Percentiles rank a stretch among this genome's conserved stretches.
These are phyloP conservation scores for Gopherus flavomarginatus DNA, from an alignment of 2,113 vertebrate species.

Conservation along the genomic window DNA sequence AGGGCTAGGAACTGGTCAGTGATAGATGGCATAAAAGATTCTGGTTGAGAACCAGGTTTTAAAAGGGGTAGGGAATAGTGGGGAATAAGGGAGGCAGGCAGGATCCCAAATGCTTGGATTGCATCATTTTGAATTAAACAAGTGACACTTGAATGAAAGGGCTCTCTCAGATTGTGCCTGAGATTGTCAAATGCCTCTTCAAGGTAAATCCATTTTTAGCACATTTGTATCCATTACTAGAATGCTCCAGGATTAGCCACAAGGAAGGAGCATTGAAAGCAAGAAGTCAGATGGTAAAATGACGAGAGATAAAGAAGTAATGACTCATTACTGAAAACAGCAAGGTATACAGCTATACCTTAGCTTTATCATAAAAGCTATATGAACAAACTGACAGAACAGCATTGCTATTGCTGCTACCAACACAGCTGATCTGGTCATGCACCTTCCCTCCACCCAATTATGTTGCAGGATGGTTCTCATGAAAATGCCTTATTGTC, in stretches of 20 bases:
- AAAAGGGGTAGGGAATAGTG: background rate
- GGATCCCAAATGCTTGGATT: background rate
- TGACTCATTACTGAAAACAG: background rate
- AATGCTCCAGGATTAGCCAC: background rate
- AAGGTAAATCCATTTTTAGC: background rate
- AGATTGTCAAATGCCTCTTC: background rate
- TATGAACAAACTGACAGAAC: background rate
- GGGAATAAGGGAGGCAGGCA: fast-evolving
- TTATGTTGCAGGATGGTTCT: background rate
- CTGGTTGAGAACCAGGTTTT: no score
- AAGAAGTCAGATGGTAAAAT: background rate
- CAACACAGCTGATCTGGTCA: background rate
- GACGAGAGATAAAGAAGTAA: background rate
- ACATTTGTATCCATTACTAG: background rate
- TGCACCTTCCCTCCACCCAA: background rate
- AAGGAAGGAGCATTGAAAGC: background rate
- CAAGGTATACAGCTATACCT: background rate
- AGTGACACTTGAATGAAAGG: background rate
- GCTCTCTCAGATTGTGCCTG: background rate
- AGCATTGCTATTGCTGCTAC: background rate
- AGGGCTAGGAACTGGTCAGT: background rate
- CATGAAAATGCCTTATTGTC: background rate
- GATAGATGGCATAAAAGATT: background rate
- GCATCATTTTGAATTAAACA: background rate
- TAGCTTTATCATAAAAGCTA: background rate